Evolutionary conservation across 2,113 vertebrate genomes (phyloP).

Genomic region (Equus quagga): DNA sequence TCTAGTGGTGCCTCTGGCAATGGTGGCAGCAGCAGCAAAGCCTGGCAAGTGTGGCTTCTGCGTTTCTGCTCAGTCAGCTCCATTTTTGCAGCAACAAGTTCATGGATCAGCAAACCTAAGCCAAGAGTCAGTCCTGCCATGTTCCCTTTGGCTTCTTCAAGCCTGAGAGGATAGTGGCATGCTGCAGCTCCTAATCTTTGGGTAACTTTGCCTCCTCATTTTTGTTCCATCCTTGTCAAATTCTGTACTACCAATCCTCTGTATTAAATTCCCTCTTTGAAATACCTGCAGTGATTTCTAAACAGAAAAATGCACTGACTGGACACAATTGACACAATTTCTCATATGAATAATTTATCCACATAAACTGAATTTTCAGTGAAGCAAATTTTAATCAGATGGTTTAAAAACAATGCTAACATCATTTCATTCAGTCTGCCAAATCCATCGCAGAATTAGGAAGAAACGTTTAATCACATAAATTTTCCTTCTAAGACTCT

Average conservation of each 20-base stretch:
- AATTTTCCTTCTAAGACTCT: background rate
- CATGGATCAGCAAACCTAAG: background rate
- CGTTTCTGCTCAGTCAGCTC: background rate
- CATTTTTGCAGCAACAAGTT: background rate
- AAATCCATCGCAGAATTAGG: background rate
- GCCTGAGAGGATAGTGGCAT: background rate
- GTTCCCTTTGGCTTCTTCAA: background rate
- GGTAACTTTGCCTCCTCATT: background rate
- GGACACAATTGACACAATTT: background rate
- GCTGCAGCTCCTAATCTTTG: background rate
- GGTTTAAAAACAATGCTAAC: background rate
- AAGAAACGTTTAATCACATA: background rate
- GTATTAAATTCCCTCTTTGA: background rate
- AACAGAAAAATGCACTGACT: background rate
- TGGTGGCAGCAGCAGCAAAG: background rate
- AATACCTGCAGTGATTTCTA: background rate
- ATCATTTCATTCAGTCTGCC: background rate
- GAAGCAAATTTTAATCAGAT: conserved; percentile 9
- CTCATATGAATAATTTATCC: background rate
- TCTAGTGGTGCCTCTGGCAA: background rate
- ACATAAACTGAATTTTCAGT: background rate
- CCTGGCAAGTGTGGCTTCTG: background rate
- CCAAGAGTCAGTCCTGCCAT: background rate
- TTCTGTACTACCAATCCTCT: background rate
- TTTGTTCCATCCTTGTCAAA: background rate